Evolutionary conservation across 2,113 vertebrate species (phyloP).

Genomic region (Bombycilla garrulus): DNA sequence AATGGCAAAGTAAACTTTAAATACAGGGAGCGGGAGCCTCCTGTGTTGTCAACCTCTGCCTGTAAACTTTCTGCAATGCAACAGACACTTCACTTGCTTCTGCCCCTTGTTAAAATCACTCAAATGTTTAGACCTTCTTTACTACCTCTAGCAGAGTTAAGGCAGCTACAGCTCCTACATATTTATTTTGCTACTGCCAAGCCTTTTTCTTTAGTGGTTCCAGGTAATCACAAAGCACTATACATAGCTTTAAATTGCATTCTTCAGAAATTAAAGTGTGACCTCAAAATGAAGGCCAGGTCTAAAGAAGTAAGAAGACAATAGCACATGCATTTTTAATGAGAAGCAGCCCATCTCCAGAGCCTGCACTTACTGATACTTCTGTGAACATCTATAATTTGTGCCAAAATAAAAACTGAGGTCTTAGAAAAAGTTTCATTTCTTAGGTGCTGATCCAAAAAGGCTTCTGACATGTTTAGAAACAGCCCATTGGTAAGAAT

Average conservation of each 20-base stretch:
- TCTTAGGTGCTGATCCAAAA: not conserved
- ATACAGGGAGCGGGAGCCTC: slow-evolving; percentile 51
- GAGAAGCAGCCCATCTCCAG: not conserved
- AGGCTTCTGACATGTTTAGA: not conserved
- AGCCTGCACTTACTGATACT: not conserved
- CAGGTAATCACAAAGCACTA: slow-evolving; percentile 57
- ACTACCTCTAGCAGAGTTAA: slow-evolving; percentile 67
- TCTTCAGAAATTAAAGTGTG: slow-evolving; percentile 70
- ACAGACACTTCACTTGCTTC: slow-evolving; percentile 12
- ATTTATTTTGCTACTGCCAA: slow-evolving; percentile 55
- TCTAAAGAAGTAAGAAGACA: slow-evolving; percentile 47
- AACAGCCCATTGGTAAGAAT: not conserved
- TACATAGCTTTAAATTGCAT: slow-evolving; percentile 70
- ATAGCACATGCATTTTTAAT: not conserved
- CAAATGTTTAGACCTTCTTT: slow-evolving; percentile 15
- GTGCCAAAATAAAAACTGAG: not conserved
- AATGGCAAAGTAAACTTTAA: slow-evolving; percentile 78
- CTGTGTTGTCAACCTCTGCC: not conserved
- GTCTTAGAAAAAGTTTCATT: not conserved
- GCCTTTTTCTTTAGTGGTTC: slow-evolving; percentile 60
- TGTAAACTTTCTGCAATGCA: slow-evolving; percentile 31
- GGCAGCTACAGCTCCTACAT: slow-evolving; percentile 68
- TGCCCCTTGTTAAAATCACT: slow-evolving; percentile 28
- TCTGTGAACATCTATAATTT: not conserved
- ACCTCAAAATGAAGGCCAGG: slow-evolving; percentile 66